phyloP scores from a whole-genome alignment of 2,888 invertebrate species.

The Bibio marci region DNA sequence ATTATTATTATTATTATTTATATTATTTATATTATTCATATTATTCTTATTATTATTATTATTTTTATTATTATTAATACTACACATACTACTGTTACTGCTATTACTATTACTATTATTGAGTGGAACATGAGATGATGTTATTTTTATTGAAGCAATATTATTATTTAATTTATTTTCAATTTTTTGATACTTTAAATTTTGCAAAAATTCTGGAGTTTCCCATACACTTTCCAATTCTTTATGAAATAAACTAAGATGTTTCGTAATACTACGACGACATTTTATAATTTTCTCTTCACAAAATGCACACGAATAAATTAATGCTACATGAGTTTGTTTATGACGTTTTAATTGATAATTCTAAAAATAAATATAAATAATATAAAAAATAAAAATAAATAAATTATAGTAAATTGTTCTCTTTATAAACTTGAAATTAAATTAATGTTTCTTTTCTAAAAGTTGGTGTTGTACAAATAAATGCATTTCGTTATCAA shows the following conservation, averaged over 20 bases:
- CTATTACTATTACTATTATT: too few relatives aligned
- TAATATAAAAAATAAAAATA: background rate
- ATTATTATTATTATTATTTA: too few relatives aligned
- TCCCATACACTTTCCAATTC: slow-evolving; percentile 12
- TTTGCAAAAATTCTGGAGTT: slow-evolving; percentile 6
- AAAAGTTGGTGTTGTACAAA: too few relatives aligned
- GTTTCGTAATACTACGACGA: slow-evolving; percentile 12
- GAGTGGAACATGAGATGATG: too few relatives aligned
- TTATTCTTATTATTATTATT: too few relatives aligned
- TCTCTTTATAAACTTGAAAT: background rate
- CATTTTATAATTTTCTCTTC: slow-evolving; percentile 2
- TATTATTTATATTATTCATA: too few relatives aligned
- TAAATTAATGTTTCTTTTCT: too few relatives aligned
- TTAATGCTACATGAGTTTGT: slow-evolving; percentile 8
- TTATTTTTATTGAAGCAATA: too few relatives aligned
- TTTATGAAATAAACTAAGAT: slow-evolving; percentile 20
- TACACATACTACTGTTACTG: too few relatives aligned
- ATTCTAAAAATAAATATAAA: too few relatives aligned
- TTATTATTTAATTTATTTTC: slow-evolving; percentile 3
- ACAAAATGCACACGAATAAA: slow-evolving; percentile 9
- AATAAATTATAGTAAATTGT: background rate
- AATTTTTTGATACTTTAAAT: slow-evolving; percentile 4
- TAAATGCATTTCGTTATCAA: too few relatives aligned
- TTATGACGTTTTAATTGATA: slow-evolving; percentile 7
- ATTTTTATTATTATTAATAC: too few relatives aligned